Base-by-base conservation (phyloP, 1,140 invertebrate species). In the Eriocheir sinensis region DNA sequence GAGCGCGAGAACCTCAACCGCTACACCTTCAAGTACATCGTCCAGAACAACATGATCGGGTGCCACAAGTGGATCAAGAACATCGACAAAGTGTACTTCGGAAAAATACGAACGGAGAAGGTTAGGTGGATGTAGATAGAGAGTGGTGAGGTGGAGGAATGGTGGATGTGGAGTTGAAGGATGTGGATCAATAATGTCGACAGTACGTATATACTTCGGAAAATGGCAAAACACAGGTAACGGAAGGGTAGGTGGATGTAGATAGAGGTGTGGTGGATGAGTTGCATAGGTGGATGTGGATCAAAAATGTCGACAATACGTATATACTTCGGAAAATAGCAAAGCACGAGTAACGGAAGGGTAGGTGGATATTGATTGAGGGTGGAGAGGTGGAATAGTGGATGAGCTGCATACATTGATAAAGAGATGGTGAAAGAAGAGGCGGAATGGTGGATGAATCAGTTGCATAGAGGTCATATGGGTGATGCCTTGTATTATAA, bases 11-110 rank as follows among this genome's bases (percentile, higher is more conserved):
- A 99, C 96, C 96, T 97, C 40, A 99, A 99, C 97, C 98, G 97
- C 15, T 99, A 98, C 96, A 98, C 98, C 8, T 98, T 99, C 97
- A 98, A 99, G 96, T 99, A 99, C 96, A 97, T 99, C 89, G 98
- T 99, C 95, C 98, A 99, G 96, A 99, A 99, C 97, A 99, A 99
- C 97, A 98, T 99, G 97, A 98, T 98, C 81, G 98, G 98, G 93
- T 99, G 98, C 97, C 97, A 98, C 95, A 97, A 96, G 12, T 99
- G 98, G 98, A 96, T 99, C 15, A 98, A 98, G 86, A 98, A 98
- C 9, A 98, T 98, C 96, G 99, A 99, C 97, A 98, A 98, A 96
- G 97, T 97, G 83, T 99, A 98, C 98, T 98, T 98, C 97, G 98
- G 98, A 99, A 99, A 48, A 95, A 94, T 53, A 32, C 15, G 6